Evolutionary conservation across 2,888 invertebrate species (phyloP).

Genomic region (Elmis aenea): DNA sequence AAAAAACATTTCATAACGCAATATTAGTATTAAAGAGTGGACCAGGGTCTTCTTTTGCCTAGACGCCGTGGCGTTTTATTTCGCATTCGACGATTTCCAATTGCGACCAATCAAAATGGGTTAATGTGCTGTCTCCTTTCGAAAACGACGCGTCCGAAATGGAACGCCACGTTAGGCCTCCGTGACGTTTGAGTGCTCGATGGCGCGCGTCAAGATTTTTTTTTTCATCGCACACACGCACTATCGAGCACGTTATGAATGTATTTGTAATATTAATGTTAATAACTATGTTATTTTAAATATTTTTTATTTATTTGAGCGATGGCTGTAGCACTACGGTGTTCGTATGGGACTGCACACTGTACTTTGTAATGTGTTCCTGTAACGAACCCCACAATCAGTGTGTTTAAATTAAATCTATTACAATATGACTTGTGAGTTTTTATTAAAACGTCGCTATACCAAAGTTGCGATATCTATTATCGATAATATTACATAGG

Average conservation of each 20-base stretch:
- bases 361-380: constrained; percentile 43
- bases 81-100: no score
- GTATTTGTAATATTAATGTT: constrained; percentile 44
- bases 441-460: no score
- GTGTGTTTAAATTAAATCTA: constrained; percentile 47
- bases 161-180: no score
- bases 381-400: constrained; percentile 46
- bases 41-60: constrained; percentile 38
- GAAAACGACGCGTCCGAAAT: no score
- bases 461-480: no score
- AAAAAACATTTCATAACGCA: constrained; percentile 33
- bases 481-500: no score
- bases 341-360: constrained; percentile 43
- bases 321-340: constrained; percentile 45
- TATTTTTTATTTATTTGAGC: constrained; percentile 41
- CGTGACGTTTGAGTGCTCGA: constrained; percentile 20
- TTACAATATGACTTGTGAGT: constrained; percentile 36
- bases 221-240: constrained; percentile 16
- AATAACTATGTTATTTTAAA: constrained; percentile 42
- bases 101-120: no score
- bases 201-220: constrained; percentile 16
- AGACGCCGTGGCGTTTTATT: no score
- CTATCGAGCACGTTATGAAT: constrained; percentile 28
- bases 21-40: constrained; percentile 42
- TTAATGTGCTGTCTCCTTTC: no score